Evolutionary conservation across 2,888 invertebrate species (phyloP).

Genomic region (Trachelus troglodyta): DNA sequence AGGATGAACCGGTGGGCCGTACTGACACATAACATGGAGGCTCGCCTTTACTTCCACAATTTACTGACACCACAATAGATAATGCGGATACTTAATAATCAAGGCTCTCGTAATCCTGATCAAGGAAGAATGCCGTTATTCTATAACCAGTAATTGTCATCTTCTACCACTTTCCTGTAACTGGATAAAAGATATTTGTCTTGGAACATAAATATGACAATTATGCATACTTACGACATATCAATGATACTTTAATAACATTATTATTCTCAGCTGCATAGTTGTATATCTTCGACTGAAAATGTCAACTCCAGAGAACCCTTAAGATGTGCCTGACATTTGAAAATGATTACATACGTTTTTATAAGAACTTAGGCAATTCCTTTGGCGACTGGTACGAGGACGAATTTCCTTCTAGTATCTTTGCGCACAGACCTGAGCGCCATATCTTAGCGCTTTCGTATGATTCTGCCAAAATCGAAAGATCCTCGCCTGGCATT

Average conservation of each 20-base stretch:
- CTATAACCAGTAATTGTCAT: not conserved
- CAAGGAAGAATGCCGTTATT: not conserved
- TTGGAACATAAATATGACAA: not conserved
- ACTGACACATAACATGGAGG: not conserved
- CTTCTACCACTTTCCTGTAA: not conserved
- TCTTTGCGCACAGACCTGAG: not conserved
- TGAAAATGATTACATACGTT: not conserved
- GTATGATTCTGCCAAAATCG: slow-evolving; percentile 4
- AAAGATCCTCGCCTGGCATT: slow-evolving; percentile 6
- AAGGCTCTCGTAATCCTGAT: slow-evolving; percentile 12
- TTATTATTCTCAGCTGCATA: not conserved
- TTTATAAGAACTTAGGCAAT: not conserved
- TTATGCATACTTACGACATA: not conserved
- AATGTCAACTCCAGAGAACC: not conserved
- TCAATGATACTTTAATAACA: not conserved
- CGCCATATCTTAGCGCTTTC: not conserved
- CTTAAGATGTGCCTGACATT: not conserved
- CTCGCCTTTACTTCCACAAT: slow-evolving; percentile 14
- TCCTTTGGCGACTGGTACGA: not conserved
- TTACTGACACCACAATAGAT: slow-evolving; percentile 6
- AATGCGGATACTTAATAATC: slow-evolving; percentile 18
- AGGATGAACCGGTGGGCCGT: not conserved
- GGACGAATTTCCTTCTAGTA: too few species aligned
- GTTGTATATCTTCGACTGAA: not conserved
- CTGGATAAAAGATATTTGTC: not conserved